Evolutionary conservation across 2,797 vertebrate species (phyloP).

Genomic region (Rhinella marina): DNA sequence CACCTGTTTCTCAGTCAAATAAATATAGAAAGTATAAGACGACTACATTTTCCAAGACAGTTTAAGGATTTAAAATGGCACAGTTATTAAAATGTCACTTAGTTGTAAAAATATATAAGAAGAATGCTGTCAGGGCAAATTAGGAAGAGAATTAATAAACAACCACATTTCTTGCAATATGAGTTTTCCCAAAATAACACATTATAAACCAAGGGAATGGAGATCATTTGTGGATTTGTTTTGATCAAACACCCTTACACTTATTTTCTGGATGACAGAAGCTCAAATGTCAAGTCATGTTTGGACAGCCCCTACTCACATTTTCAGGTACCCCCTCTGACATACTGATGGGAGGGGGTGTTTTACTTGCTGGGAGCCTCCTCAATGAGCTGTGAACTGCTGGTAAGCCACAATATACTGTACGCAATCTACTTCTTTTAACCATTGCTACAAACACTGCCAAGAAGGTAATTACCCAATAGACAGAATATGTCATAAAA

Average conservation of each 20-base stretch:
- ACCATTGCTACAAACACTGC: neutral
- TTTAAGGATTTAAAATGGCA: slow-evolving; percentile 38
- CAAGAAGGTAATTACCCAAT: neutral
- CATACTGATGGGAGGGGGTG: neutral
- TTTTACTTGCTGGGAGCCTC: neutral
- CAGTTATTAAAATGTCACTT: slow-evolving; percentile 54
- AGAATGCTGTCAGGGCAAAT: slow-evolving; percentile 28
- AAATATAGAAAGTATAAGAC: slow-evolving; percentile 36
- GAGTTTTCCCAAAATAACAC: neutral
- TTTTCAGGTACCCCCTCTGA: neutral
- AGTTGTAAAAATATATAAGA: slow-evolving; percentile 2
- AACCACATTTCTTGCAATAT: neutral
- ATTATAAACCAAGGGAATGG: neutral
- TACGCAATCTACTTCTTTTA: neutral
- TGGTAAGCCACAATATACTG: neutral
- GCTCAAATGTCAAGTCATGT: neutral
- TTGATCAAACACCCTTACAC: neutral
- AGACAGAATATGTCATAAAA: neutral
- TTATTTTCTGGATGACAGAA: neutral
- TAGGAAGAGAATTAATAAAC: slow-evolving; percentile 30
- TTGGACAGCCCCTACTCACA: neutral
- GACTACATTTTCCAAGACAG: slow-evolving; percentile 35
- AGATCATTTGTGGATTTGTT: neutral
- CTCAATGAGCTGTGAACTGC: neutral
- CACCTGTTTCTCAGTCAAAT: slow-evolving; percentile 48